These are phyloP conservation scores for Chromis chromis DNA, from an alignment of 2,797 vertebrate species.

Conservation along the genomic window DNA sequence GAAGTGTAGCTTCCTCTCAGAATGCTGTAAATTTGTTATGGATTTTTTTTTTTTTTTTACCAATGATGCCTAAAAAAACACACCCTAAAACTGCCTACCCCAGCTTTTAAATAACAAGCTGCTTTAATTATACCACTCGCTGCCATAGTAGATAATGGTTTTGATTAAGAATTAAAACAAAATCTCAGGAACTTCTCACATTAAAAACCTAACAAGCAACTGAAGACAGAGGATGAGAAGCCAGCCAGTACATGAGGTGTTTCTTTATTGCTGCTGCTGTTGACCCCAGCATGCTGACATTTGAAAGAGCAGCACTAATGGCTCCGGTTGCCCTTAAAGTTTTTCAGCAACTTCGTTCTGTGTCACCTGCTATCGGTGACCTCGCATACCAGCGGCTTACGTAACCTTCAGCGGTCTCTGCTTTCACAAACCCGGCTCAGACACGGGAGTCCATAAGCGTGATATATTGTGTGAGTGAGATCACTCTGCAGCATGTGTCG, in stretches of 20 bases:
- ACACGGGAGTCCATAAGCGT: constrained; percentile 21
- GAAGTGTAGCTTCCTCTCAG: too few species aligned
- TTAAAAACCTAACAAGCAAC: neutral
- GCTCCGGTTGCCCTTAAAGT: constrained; percentile 10
- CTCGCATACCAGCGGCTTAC: constrained; percentile 54
- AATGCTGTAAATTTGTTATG: too few species aligned
- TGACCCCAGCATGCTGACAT: constrained; percentile 17
- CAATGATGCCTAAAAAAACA: too few species aligned
- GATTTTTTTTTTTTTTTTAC: too few species aligned
- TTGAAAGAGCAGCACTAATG: neutral
- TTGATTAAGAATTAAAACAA: neutral
- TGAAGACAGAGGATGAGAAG: neutral
- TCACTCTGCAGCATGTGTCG: constrained; percentile 24
- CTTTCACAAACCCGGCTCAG: constrained; percentile 46
- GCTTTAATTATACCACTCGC: too few species aligned
- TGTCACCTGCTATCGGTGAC: constrained; percentile 47
- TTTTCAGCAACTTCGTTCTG: constrained; percentile 28
- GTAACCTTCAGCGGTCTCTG: constrained; percentile 54
- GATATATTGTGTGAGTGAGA: constrained; percentile 23
- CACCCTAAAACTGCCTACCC: too few species aligned
- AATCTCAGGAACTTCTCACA: too few species aligned
- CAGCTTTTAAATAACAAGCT: too few species aligned
- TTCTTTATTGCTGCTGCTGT: neutral
- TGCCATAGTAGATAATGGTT: neutral
- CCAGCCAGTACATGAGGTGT: neutral